Base-by-base conservation (phyloP, 2,113 vertebrate species). In the Pogona vitticeps region DNA sequence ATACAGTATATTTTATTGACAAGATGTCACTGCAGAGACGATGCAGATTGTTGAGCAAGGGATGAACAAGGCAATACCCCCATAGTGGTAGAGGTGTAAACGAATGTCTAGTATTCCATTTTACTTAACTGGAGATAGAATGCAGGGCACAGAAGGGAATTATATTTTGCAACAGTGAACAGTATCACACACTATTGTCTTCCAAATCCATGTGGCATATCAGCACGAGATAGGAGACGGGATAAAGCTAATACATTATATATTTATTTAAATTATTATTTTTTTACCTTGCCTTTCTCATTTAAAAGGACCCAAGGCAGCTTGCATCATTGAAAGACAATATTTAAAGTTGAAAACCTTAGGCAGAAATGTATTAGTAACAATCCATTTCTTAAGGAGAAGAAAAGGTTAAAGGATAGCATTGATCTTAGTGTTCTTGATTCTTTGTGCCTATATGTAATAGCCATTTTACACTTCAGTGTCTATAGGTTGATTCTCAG, bases 371-470 rank as follows among this genome's bases (percentile, higher is more conserved):
- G 28, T 68, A n/a, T 68, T n/a, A n/a, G 31, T 68, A 68, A 36
- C 68, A 33, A 36, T 71, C 17, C 13, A 36, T 77, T 31, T 56
- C 52, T 56, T 76, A 76, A 76, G 26, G 52, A 76, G 12, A 76
- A 76, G 40, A 46, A 42, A 14, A 76, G 26, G 23, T 26, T 42
- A 42, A 52, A 28, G 20, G 20, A n/a, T n/a, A 76, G 56, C 83
- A 87, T 58, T 85, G 67, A 90, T 85, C 58, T 52, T n/a, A 38
- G 17, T 63, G 23, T 15, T 40, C 36, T 38, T 28, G 83, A 70
- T 0, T 61, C 1, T 56, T 56, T 33, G 6, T 46, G 75, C 28
- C 75, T n/a, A 56, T 28, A 76, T 31, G 68, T 70, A 70, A n/a
- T 15, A 33, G n/a, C 46, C 46, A 70, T 70, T 70, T n/a, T 33